These are phyloP conservation scores for Ochropleura plecta DNA, from an alignment of 2,888 invertebrate genomes.

Conservation along the genomic window DNA sequence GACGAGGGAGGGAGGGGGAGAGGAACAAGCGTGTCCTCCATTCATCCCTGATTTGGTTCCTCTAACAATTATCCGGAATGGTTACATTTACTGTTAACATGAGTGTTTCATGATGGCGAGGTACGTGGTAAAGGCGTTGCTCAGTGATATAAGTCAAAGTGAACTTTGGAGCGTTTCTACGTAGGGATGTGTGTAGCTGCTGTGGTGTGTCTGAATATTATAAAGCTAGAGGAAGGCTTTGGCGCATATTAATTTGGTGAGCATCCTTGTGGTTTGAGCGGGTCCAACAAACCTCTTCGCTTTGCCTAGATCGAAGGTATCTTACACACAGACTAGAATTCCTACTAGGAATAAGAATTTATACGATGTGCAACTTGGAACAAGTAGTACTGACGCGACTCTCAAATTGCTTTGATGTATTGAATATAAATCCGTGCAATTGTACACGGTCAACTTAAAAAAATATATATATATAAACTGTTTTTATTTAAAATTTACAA, in stretches of 20 bases:
- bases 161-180: neutral
- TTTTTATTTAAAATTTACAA: too few species aligned
- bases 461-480: too few species aligned
- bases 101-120: neutral
- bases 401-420: neutral
- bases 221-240: neutral
- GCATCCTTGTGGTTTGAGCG: neutral
- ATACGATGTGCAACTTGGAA: neutral
- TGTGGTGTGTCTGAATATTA: conserved; percentile 4
- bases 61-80: conserved; percentile 29
- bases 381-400: neutral
- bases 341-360: neutral
- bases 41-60: conserved; percentile 4
- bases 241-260: neutral
- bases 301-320: neutral
- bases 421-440: too few species aligned
- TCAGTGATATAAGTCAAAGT: conserved; percentile 5
- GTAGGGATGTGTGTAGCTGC: neutral
- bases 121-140: conserved; percentile 22
- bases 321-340: neutral
- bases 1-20: neutral
- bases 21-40: neutral
- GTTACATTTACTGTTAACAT: conserved; percentile 28
- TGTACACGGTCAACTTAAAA: too few species aligned
- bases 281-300: neutral